Conservation (phyloP, 2,888 invertebrate species). For the Heterodera filipjevi region DNA sequence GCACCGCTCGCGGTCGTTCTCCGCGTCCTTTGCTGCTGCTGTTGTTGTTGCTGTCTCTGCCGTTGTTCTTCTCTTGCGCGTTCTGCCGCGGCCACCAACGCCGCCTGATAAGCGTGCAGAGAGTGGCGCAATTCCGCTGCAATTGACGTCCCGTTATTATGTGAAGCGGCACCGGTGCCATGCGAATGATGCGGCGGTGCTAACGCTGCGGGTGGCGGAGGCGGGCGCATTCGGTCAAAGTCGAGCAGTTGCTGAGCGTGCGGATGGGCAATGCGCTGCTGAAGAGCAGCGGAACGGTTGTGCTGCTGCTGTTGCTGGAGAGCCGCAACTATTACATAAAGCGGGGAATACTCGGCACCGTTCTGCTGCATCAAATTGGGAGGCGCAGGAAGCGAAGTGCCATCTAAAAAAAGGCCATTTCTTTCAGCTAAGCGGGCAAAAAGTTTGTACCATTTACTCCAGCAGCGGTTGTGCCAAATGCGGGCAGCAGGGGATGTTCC, state of each 20-base stretch:
- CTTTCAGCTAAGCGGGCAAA: neutral
- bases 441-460: neutral
- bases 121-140: slow-evolving; percentile 24
- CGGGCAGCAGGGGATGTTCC: slow-evolving; percentile 69
- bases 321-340: slow-evolving; percentile 34
- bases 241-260: slow-evolving; percentile 7
- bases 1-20: neutral
- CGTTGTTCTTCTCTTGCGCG: neutral
- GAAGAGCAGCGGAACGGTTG: slow-evolving; percentile 10
- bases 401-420: neutral
- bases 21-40: slow-evolving; percentile 1
- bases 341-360: slow-evolving; percentile 12
- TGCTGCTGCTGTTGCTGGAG: neutral
- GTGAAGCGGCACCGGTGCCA: neutral
- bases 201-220: neutral
- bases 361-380: neutral
- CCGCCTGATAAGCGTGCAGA: slow-evolving; percentile 25
- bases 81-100: slow-evolving; percentile 23
- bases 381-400: neutral
- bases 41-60: neutral
- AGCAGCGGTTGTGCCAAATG: slow-evolving; percentile 66
- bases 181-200: neutral
- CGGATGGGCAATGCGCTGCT: neutral
- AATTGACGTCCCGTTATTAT: neutral
- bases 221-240: slow-evolving; percentile 8